Percentiles rank a stretch among this genome's conserved stretches.
Evolutionary conservation across 2,797 vertebrate genomes (phyloP).

Genomic region (Acipenser oxyrinchus): DNA sequence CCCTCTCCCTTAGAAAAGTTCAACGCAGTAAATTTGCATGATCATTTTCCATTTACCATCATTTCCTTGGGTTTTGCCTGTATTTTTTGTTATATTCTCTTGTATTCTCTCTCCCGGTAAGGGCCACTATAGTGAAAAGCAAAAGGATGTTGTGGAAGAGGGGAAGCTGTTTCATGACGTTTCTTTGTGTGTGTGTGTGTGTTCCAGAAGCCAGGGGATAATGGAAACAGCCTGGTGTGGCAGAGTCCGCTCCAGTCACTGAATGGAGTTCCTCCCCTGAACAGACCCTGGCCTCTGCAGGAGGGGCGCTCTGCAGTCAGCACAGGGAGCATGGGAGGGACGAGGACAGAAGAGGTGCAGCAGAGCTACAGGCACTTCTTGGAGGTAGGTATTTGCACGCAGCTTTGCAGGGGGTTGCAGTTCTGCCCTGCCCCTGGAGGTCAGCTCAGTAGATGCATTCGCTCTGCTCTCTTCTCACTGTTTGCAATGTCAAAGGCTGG

Average conservation of each 20-base stretch:
- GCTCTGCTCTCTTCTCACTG: background rate
- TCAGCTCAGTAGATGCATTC: conserved; percentile 1
- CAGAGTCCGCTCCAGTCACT: conserved; percentile 23
- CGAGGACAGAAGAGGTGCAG: conserved; percentile 37
- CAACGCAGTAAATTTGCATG: too few species aligned
- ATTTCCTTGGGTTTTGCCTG: too few species aligned
- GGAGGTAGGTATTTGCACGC: conserved; percentile 45
- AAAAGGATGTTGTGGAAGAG: too few species aligned
- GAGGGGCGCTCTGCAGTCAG: conserved; percentile 26
- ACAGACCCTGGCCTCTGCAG: conserved; percentile 27
- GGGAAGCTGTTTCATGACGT: too few species aligned
- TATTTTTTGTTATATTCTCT: too few species aligned
- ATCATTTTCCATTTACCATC: too few species aligned
- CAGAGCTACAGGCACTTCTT: conserved; percentile 28
- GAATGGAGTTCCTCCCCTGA: conserved; percentile 19
- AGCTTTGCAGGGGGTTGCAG: too few species aligned
- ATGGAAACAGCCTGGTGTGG: conserved; percentile 33
- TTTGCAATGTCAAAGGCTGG: too few species aligned
- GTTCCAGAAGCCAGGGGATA: conserved; percentile 56
- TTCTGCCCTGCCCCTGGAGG: background rate
- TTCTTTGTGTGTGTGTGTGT: conserved; percentile 10
- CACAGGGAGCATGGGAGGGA: conserved; percentile 44
- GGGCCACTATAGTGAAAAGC: too few species aligned
- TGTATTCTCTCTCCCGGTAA: too few species aligned
- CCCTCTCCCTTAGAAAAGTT: too few species aligned